Evolutionary conservation across 2,797 vertebrate genomes (phyloP), one percentile per base, ranked within the genome.

Genomic region (Parotocinclus haroldoi): DNA sequence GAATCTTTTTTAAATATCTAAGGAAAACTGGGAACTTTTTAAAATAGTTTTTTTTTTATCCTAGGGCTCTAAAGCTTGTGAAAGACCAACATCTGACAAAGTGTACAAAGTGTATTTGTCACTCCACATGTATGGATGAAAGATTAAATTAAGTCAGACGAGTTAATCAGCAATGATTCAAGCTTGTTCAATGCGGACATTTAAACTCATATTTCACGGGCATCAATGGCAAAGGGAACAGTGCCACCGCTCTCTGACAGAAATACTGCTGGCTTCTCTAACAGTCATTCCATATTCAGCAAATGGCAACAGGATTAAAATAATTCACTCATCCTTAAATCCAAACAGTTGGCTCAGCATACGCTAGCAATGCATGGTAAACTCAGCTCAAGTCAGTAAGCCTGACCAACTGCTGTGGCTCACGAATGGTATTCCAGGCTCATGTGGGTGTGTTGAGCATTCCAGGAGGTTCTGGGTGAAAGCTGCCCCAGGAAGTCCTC

Each of bases 301-400:
- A 73, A 69, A 51, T 13, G 78, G 76, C 80, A 79, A 82, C 69
- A 78, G 74, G 73, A 84, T 85, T 83, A 84, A 81, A 79, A 85
- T 85, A 74, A 80, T 84, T 86, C 82, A 80, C 78, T 76, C 68
- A 81, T 76, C 74, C 65, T 45, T 55, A 0, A 9, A 54, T 65
- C 79, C 78, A 79, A 85, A 81, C 61, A 65, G 82, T 85, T 86
- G 83, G 83, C 73, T 87, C 84, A 83, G 83, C 80, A 74, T 61
- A 66, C 44, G 17, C 71, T 75, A 58, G 51, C 74, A 73, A 72
- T 74, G 73, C 76, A 79, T 81, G 85, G 76, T 69, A 76, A 73
- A 80, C 79, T 79, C 75, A 78, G 78, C 81, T 87, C 81, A 78
- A 81, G 82, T 84, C 76, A 81, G 79, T 77, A 81, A 76, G 78